Evolutionary conservation across 1,140 invertebrate species (phyloP).

Genomic region (Macrobrachium nipponense): DNA sequence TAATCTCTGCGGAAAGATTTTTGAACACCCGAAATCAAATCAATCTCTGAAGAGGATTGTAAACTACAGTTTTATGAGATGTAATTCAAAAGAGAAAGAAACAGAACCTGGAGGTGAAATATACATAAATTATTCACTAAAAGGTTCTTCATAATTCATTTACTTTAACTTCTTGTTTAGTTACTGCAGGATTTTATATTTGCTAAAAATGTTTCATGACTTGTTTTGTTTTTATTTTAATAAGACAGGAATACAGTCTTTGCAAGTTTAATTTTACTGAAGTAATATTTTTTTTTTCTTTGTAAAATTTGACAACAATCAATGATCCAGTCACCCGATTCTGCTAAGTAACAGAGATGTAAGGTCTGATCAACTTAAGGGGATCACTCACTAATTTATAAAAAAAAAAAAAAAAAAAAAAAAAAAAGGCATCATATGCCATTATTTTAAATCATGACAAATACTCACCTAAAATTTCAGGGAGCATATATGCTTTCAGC

Average conservation of each 20-base stretch:
- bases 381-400: background rate
- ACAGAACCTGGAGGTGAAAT: too few relatives aligned
- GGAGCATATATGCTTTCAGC: slow-evolving; percentile 88
- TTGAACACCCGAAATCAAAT: background rate
- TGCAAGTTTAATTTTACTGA: too few relatives aligned
- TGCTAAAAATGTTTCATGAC: background rate
- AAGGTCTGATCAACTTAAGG: background rate
- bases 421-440: background rate
- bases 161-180: background rate
- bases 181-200: background rate
- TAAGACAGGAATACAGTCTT: too few relatives aligned
- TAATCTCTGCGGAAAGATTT: background rate
- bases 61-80: background rate
- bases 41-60: background rate
- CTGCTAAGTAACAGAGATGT: background rate
- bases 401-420: background rate
- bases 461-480: slow-evolving; percentile 77
- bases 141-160: background rate
- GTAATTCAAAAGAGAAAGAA: too few relatives aligned
- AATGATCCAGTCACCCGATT: too few relatives aligned
- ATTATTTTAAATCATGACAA: background rate
- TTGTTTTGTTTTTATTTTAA: slow-evolving; percentile 23
- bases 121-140: too few relatives aligned
- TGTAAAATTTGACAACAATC: too few relatives aligned
- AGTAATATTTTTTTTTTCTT: too few relatives aligned